A percentile compares a stretch with the other conserved stretches of the same genome.
Evolutionary conservation across 2,888 invertebrate genomes (phyloP).

Genomic region (Cheilosia grossa): DNA sequence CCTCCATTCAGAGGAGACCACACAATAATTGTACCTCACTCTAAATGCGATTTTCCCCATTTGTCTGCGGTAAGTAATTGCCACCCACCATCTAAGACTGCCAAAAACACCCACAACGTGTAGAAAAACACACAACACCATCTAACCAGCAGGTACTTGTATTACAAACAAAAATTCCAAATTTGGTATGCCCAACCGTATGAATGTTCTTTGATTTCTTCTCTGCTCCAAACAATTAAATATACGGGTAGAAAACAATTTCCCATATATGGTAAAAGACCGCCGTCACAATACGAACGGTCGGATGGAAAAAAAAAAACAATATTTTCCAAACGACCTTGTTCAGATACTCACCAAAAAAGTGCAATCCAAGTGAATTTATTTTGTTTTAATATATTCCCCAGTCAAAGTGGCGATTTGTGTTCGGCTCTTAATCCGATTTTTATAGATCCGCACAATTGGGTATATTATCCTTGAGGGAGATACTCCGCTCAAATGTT

Average conservation of each 20-base stretch:
- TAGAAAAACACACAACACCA: slow-evolving; percentile 10
- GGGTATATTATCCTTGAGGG: slow-evolving; percentile 28
- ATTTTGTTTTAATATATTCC: no score
- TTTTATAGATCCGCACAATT: slow-evolving; percentile 16
- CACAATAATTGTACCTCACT: slow-evolving; percentile 8
- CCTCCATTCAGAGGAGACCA: slow-evolving; percentile 6
- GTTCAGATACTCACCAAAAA: slow-evolving; percentile 52
- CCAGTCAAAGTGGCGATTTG: slow-evolving; percentile 4
- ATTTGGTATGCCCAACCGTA: slow-evolving; percentile 57
- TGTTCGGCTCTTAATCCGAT: slow-evolving; percentile 41
- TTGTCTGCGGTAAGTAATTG: slow-evolving; percentile 60
- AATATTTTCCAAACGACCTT: slow-evolving; percentile 49
- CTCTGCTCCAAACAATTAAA: slow-evolving; percentile 17
- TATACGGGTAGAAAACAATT: slow-evolving; percentile 8
- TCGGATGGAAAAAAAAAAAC: background rate
- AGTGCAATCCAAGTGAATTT: slow-evolving; percentile 43
- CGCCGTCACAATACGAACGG: slow-evolving; percentile 47
- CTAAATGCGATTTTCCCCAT: slow-evolving; percentile 38
- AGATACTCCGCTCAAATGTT: slow-evolving; percentile 34
- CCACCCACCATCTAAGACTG: slow-evolving; percentile 57
- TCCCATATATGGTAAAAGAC: slow-evolving; percentile 32
- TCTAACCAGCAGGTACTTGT: slow-evolving; percentile 4
- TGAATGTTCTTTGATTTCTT: slow-evolving; percentile 13
- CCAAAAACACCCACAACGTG: slow-evolving; percentile 51
- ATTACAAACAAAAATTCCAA: slow-evolving; percentile 46